These are phyloP conservation scores for Hippocampus kuda DNA, from an alignment of 2,797 vertebrate species.

Conservation along the genomic window DNA sequence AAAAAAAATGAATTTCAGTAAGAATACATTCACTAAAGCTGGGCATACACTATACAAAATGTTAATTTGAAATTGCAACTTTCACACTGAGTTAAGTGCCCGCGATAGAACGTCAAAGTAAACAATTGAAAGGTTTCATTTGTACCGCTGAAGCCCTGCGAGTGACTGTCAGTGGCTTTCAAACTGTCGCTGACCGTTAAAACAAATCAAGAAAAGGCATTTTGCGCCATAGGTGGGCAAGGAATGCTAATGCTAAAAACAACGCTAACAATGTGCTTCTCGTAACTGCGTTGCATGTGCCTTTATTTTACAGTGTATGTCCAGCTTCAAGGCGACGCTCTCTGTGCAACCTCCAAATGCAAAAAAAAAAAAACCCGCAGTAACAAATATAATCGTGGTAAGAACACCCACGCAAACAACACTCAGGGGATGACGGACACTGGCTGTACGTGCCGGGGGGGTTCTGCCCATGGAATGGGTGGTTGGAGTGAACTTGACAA, in stretches of 20 bases:
- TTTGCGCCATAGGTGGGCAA: background rate
- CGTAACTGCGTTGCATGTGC: background rate
- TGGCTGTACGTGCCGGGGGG: background rate
- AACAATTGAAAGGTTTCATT: background rate
- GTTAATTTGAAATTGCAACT: background rate
- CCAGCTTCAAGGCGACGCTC: background rate
- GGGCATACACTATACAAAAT: background rate
- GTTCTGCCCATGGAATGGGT: background rate
- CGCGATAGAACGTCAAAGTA: background rate
- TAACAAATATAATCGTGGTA: background rate
- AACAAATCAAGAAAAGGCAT: background rate
- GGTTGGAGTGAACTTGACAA: background rate
- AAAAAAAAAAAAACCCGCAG: background rate
- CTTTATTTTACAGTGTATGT: conserved; percentile 1
- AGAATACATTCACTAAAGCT: conserved; percentile 10
- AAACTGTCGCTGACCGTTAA: background rate
- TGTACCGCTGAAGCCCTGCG: background rate
- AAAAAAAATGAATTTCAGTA: conserved; percentile 4
- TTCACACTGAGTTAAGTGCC: background rate
- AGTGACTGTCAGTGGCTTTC: background rate
- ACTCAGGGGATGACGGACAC: background rate
- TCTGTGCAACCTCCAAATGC: conserved; percentile 2
- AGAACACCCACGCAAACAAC: background rate
- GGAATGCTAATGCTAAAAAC: background rate
- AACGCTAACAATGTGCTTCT: background rate